Evolutionary conservation across 2,113 vertebrate genomes (phyloP).

Genomic region (Myodes glareolus): DNA sequence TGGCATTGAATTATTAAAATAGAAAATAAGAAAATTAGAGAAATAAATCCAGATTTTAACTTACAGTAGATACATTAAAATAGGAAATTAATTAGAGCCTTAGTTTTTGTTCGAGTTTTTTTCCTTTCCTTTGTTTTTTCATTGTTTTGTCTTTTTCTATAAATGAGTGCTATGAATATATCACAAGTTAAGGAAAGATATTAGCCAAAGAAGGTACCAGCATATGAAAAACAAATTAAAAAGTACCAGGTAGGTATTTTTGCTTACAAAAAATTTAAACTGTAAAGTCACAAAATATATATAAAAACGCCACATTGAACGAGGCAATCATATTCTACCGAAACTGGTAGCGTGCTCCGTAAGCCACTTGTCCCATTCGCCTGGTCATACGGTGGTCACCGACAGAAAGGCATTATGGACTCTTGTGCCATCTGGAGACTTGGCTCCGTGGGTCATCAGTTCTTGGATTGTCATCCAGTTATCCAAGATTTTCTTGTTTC

Average conservation of each 20-base stretch:
- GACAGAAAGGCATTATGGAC: constrained; percentile 98
- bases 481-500: constrained; percentile 99
- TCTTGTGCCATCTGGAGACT: constrained; percentile 94
- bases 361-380: constrained; percentile 80
- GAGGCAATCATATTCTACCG: constrained; percentile 97
- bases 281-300: constrained; percentile 98
- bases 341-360: constrained; percentile 92
- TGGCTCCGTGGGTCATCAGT: constrained; percentile 97
- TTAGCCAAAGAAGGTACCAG: constrained; percentile 83
- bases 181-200: constrained; percentile 85
- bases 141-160: constrained; percentile 76
- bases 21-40: constrained; percentile 88
- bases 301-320: constrained; percentile 99
- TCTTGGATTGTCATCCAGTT: constrained; percentile 99
- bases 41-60: constrained; percentile 86
- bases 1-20: constrained; percentile 87
- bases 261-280: constrained; percentile 95
- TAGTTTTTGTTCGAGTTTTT: constrained; percentile 71
- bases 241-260: constrained; percentile 85
- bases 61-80: constrained; percentile 81
- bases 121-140: constrained; percentile 73
- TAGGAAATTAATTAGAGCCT: constrained; percentile 85
- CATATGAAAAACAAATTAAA: constrained; percentile 88
- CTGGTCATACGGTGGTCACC: constrained; percentile 95
- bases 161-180: constrained; percentile 87